These are phyloP conservation scores for Ophioninae sp. DNA, from an alignment of 2,888 invertebrate species.

Conservation along the genomic window DNA sequence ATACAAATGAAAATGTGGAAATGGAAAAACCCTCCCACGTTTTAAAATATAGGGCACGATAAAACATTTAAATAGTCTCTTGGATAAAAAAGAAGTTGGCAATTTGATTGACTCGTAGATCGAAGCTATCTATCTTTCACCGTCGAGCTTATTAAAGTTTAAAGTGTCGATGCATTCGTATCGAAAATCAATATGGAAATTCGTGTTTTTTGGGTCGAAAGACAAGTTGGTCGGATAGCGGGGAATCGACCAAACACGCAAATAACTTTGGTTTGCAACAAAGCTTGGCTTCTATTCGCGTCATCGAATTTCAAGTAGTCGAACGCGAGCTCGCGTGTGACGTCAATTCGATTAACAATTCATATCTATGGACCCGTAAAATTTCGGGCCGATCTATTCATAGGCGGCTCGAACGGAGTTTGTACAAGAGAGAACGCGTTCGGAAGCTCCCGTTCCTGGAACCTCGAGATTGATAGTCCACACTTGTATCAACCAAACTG, in stretches of 20 bases:
- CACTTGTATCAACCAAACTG: neutral
- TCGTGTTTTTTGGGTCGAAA: conserved; percentile 13
- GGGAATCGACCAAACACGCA: conserved; percentile 5
- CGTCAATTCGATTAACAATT: neutral
- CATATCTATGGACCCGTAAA: neutral
- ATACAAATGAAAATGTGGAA: no score
- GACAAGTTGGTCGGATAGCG: neutral
- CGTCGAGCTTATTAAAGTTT: neutral
- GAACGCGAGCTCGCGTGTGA: neutral
- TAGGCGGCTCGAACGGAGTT: neutral
- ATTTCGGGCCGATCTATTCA: conserved; percentile 8
- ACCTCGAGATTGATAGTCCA: neutral
- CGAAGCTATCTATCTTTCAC: neutral
- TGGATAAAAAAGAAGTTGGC: no score
- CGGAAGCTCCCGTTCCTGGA: conserved; percentile 3
- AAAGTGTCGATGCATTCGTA: neutral
- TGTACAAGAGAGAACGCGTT: neutral
- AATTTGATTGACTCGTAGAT: neutral
- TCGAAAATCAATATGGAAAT: conserved; percentile 31
- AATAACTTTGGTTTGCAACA: conserved; percentile 39
- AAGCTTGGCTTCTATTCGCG: conserved; percentile 4
- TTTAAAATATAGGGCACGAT: no score
- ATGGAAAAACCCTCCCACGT: no score
- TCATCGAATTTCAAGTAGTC: conserved; percentile 12
- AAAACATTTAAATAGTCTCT: no score